These are phyloP conservation scores for Pristionchus fissidentatus DNA, from an alignment of 2,888 invertebrate genomes.

Conservation along the genomic window DNA sequence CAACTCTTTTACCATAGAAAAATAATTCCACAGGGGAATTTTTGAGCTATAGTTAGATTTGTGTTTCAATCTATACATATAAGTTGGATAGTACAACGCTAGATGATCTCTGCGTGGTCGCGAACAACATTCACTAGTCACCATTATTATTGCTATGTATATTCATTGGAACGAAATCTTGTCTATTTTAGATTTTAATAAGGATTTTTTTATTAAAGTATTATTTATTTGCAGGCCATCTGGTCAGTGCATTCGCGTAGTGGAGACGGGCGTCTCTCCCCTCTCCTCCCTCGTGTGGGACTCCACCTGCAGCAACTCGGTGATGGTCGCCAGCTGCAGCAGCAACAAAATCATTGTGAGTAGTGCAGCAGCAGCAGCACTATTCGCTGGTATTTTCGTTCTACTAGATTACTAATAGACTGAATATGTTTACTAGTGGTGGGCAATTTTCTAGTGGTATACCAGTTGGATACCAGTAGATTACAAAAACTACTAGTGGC, in stretches of 20 bases:
- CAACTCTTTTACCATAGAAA: no score
- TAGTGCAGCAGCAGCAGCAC: background rate
- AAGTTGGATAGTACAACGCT: no score
- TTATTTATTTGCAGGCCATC: background rate
- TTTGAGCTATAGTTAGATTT: no score
- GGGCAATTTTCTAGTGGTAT: no score
- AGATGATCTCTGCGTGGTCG: background rate
- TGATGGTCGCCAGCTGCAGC: constrained; percentile 17
- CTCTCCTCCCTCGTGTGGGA: constrained; percentile 42
- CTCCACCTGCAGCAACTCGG: constrained; percentile 19
- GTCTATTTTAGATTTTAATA: background rate
- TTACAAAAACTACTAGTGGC: no score
- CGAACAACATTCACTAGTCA: background rate
- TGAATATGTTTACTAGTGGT: background rate
- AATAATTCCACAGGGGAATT: no score
- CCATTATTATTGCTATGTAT: background rate
- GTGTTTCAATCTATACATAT: no score
- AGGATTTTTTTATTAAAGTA: no score
- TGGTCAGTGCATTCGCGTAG: constrained; percentile 8
- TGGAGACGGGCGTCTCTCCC: constrained; percentile 27
- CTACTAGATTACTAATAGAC: no score
- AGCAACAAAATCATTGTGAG: constrained; percentile 26
- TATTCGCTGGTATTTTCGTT: no score
- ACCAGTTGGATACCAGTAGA: no score
- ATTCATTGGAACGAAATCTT: background rate